A percentile compares a stretch with the other conserved stretches of the same genome.
Evolutionary conservation across 2,797 vertebrate genomes (phyloP).

Genomic region (Alosa sapidissima): DNA sequence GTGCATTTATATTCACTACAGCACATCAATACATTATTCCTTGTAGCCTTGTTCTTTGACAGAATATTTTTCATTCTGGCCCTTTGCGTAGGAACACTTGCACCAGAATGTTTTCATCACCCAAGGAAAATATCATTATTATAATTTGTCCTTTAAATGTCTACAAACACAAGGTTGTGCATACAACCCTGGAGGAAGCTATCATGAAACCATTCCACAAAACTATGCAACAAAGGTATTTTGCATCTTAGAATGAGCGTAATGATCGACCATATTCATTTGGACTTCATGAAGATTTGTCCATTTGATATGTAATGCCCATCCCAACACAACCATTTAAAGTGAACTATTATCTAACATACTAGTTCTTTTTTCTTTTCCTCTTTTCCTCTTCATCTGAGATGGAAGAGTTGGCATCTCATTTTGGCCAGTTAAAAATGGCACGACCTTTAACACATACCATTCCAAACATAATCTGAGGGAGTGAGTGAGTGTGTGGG

Average conservation of each 20-base stretch:
- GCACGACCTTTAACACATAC: not conserved
- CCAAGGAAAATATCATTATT: constrained; percentile 36
- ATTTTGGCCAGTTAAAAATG: not conserved
- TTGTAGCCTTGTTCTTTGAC: constrained; percentile 58
- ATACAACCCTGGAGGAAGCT: constrained; percentile 50
- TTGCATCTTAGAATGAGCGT: constrained; percentile 49
- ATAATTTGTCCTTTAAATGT: constrained; percentile 60
- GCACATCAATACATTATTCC: constrained; percentile 37
- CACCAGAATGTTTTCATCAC: constrained; percentile 46
- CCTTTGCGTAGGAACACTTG: constrained; percentile 46
- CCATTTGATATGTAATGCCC: not conserved
- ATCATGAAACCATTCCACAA: constrained; percentile 48
- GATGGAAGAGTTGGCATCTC: not conserved
- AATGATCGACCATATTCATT: constrained; percentile 54
- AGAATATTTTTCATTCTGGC: constrained; percentile 51
- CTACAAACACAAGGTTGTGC: constrained; percentile 55
- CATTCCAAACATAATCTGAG: not conserved
- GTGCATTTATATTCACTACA: not conserved
- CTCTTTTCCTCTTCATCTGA: not conserved
- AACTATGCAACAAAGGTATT: constrained; percentile 53
- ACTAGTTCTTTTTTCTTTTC: not conserved
- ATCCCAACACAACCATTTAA: not conserved
- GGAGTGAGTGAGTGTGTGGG: too few relatives aligned
- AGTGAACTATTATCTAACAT: not conserved
- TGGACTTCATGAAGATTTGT: constrained; percentile 6